These are phyloP conservation scores for Pithecia hirsuta DNA, from an alignment of 2,797 vertebrate genomes.

Conservation along the genomic window DNA sequence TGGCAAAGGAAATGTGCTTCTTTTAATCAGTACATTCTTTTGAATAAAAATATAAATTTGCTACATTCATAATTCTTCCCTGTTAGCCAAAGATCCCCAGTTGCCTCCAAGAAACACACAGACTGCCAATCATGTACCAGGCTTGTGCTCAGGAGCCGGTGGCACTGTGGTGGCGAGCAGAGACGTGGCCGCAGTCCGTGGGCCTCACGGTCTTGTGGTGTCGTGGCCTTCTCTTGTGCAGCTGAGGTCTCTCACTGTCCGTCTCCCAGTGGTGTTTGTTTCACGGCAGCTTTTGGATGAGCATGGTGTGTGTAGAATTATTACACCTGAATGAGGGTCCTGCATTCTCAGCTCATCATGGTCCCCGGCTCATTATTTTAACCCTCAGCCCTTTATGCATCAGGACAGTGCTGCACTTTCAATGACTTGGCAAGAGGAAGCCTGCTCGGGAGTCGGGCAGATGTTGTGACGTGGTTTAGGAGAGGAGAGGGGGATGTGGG, in stretches of 20 bases:
- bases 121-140: background rate
- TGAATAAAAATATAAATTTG: background rate
- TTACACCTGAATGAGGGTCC: background rate
- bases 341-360: no score
- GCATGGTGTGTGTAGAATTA: background rate
- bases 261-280: background rate
- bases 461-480: no score
- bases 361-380: background rate
- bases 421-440: no score
- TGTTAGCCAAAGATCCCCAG: background rate
- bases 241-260: background rate
- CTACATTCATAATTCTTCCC: background rate
- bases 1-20: background rate
- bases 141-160: background rate
- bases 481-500: no score
- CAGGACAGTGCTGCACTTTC: no score
- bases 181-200: background rate
- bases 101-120: no score
- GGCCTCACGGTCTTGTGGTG: no score
- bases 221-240: no score
- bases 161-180: accelerated
- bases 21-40: background rate
- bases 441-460: background rate
- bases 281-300: no score
- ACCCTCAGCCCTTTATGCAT: no score